Evolutionary conservation across 1,140 invertebrate genomes (phyloP).

Genomic region (Myzus persicae): DNA sequence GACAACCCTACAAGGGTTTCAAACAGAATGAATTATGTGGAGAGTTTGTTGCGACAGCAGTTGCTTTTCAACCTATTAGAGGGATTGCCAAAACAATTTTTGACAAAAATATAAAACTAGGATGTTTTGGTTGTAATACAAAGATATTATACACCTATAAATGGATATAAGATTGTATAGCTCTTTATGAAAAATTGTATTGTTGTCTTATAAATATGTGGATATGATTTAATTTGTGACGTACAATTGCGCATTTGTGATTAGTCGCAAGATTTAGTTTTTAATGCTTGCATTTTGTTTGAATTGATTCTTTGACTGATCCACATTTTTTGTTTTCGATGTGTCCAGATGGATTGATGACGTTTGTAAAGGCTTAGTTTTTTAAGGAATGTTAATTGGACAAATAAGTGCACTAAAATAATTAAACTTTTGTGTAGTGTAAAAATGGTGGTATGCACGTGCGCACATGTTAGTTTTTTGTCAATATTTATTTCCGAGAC

Average conservation of each 20-base stretch:
- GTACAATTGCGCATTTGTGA: neutral
- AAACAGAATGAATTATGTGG: neutral
- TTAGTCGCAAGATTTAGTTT: neutral
- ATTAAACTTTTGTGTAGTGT: neutral
- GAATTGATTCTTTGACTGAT: neutral
- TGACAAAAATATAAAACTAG: neutral
- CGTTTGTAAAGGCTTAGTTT: neutral
- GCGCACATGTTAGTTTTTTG: too few relatives aligned
- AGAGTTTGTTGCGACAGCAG: neutral
- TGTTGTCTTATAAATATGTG: neutral
- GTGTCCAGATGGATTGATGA: too few relatives aligned
- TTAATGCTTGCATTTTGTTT: neutral
- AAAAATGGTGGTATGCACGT: neutral
- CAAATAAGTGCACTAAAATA: neutral
- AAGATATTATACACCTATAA: neutral
- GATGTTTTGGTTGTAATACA: neutral
- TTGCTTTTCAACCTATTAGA: neutral
- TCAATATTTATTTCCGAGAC: neutral
- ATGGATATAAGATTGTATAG: neutral
- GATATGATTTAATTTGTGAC: neutral
- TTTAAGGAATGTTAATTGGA: neutral
- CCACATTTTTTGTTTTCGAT: rapidly evolving
- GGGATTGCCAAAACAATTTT: neutral
- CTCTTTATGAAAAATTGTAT: too few relatives aligned
- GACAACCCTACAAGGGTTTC: neutral